Conservation (phyloP, 2,888 invertebrate species). For the Nomada fabriciana region DNA sequence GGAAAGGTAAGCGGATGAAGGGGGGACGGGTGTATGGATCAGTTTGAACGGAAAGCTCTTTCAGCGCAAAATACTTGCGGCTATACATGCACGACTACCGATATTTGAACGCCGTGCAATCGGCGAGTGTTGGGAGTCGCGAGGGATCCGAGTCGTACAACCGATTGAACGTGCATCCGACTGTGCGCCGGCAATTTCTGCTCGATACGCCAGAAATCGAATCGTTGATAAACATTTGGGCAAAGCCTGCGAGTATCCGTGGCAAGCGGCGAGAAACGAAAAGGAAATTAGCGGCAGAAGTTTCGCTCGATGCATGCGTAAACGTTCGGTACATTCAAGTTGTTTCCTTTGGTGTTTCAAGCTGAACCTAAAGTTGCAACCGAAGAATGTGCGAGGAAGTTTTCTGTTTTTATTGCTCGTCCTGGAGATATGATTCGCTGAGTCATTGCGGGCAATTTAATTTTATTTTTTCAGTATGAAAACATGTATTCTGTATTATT, state of each 20-base stretch:
- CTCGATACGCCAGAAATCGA: neutral
- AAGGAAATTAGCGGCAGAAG: constrained; percentile 3
- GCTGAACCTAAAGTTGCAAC: no score
- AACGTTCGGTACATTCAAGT: no score
- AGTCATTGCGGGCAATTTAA: no score
- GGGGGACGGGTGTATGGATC: constrained; percentile 34
- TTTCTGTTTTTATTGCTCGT: no score
- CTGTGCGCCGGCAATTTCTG: constrained; percentile 9
- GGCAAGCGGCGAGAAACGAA: neutral
- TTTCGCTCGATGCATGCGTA: neutral
- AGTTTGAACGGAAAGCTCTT: constrained; percentile 58
- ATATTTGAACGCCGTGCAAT: constrained; percentile 36
- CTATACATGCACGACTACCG: constrained; percentile 44
- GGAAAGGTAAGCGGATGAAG: constrained; percentile 19
- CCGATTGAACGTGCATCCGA: constrained; percentile 37
- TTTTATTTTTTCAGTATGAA: no score
- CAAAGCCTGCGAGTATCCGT: neutral
- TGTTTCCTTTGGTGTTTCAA: no score
- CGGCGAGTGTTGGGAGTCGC: constrained; percentile 30
- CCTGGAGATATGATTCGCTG: no score
- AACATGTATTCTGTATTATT: no score
- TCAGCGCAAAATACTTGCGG: constrained; percentile 59
- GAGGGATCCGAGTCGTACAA: constrained; percentile 38
- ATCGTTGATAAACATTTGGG: constrained; percentile 13
- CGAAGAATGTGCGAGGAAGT: no score